These are phyloP conservation scores for Scyliorhinus canicula DNA, from an alignment of 2,797 vertebrate genomes.

Conservation along the genomic window DNA sequence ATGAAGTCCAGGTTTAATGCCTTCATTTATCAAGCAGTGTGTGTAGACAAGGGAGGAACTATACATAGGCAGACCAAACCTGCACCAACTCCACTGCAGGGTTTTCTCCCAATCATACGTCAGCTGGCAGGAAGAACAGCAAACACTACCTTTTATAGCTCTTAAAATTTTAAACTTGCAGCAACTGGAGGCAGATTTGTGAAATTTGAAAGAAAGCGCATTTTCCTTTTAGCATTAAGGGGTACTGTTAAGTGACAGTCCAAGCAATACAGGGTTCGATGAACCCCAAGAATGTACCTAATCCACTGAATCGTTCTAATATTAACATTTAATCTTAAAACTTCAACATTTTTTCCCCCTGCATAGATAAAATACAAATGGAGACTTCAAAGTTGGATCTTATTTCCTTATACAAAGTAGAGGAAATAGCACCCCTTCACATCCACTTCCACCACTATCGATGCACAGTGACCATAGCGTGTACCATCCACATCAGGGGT, in stretches of 20 bases:
- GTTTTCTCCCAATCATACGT: background rate
- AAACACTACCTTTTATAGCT: background rate
- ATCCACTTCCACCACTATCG: too few relatives aligned
- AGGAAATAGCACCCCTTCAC: too few relatives aligned
- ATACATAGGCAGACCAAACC: background rate
- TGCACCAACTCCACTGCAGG: background rate
- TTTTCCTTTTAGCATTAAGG: background rate
- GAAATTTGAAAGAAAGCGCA: background rate
- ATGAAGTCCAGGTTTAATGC: background rate
- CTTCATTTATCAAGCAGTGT: background rate
- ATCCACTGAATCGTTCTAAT: background rate
- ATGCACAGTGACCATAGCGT: too few relatives aligned
- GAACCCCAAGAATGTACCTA: background rate
- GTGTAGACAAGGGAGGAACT: background rate
- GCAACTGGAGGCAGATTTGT: background rate
- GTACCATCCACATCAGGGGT: too few relatives aligned
- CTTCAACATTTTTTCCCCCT: too few relatives aligned
- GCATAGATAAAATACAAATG: background rate
- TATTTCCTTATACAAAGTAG: background rate
- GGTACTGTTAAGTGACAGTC: background rate
- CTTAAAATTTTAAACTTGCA: background rate
- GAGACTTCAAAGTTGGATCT: background rate
- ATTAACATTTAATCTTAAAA: too few relatives aligned
- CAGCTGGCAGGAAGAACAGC: background rate
- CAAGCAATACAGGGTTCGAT: too few relatives aligned